A percentile compares a stretch with the other conserved stretches of the same genome.
phyloP scores from a whole-genome alignment of 92 coral and sea anemone species.

The Galaxea fascicularis region DNA sequence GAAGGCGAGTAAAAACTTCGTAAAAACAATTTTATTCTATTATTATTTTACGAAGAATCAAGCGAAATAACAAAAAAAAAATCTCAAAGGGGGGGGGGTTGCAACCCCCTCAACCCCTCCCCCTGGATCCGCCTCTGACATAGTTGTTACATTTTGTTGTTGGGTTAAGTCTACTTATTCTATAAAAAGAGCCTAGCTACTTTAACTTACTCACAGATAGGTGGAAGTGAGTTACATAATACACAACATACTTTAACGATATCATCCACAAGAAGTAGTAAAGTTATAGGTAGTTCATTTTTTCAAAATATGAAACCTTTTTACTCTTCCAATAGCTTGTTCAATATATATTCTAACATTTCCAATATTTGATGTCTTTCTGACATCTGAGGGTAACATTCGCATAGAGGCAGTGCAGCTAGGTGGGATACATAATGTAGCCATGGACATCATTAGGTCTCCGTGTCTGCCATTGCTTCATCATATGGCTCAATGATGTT shows the following conservation, averaged over 20 bases:
- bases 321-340: conserved; percentile 71
- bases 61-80: too few species aligned
- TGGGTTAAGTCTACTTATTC: background rate
- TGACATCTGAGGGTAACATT: conserved; percentile 72
- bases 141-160: too few species aligned
- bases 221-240: background rate
- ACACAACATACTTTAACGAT: background rate
- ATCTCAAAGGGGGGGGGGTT: too few species aligned
- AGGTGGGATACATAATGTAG: conserved; percentile 67
- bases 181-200: too few species aligned
- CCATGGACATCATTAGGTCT: conserved; percentile 67
- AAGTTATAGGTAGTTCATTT: conserved; percentile 60
- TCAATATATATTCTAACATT: conserved; percentile 78
- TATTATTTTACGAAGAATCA: too few species aligned
- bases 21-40: too few species aligned
- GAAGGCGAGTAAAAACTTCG: too few species aligned
- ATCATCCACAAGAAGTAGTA: background rate
- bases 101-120: too few species aligned
- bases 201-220: background rate
- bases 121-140: too few species aligned
- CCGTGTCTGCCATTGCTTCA: conserved; percentile 76
- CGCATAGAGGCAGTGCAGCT: conserved; percentile 66
- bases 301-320: conserved; percentile 60
- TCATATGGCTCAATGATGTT: conserved; percentile 71
- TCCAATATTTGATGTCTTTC: conserved; percentile 76